phyloP scores from a whole-genome alignment of 2,113 vertebrate genomes.

The Terrapene triunguis region DNA sequence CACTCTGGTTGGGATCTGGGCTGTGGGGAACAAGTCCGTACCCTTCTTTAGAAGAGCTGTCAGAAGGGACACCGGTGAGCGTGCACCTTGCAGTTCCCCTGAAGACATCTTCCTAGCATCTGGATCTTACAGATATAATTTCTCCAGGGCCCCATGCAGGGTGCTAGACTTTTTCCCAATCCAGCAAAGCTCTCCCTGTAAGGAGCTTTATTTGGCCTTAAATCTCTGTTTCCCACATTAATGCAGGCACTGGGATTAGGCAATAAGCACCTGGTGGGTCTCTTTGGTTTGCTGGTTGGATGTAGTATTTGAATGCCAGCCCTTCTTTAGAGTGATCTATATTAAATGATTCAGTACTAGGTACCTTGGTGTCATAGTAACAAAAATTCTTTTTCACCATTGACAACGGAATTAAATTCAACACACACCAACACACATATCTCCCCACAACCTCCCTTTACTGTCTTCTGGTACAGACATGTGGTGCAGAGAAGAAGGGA shows the following conservation, averaged over 20 bases:
- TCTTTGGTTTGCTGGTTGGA: not conserved
- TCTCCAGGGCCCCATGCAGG: not conserved
- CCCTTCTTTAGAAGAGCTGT: not conserved
- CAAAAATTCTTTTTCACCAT: not conserved
- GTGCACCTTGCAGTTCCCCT: not conserved
- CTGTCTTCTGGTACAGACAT: constrained; percentile 15
- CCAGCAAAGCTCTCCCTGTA: not conserved
- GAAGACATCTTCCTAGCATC: not conserved
- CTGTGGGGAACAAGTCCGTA: rapidly evolving
- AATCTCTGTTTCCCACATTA: not conserved
- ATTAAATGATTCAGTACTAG: constrained; percentile 7
- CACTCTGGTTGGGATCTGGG: not conserved
- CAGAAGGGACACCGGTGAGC: not conserved
- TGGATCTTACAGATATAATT: not conserved
- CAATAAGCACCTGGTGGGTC: not conserved
- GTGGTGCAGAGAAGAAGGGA: not conserved
- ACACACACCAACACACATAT: not conserved
- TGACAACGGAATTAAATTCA: not conserved
- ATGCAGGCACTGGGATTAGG: not conserved
- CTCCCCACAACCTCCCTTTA: not conserved
- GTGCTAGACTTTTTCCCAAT: not conserved
- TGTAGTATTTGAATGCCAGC: not conserved
- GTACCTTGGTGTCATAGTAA: not conserved
- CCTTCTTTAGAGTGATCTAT: not conserved
- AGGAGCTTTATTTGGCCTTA: not conserved